phyloP scores from a whole-genome alignment of 2,888 invertebrate genomes.

The Deilephila porcellus region DNA sequence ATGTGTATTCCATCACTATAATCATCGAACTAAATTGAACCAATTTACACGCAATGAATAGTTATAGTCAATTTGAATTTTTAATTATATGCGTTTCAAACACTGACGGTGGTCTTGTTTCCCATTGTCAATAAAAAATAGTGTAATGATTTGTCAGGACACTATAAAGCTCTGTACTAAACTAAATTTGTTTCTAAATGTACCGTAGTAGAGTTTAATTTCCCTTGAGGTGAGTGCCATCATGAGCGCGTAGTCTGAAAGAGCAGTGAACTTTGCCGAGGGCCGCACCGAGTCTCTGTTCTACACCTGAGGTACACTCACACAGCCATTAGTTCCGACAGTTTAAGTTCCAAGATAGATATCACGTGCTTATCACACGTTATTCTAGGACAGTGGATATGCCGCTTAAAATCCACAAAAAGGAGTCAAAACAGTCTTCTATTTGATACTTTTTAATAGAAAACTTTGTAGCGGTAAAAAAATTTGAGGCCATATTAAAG shows the following conservation, averaged over 20 bases:
- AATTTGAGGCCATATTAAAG: slow-evolving; percentile 46
- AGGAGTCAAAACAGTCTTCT: not conserved
- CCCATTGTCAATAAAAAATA: slow-evolving; percentile 59
- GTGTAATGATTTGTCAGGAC: slow-evolving; percentile 62
- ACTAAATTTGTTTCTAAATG: slow-evolving; percentile 43
- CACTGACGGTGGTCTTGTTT: slow-evolving; percentile 61
- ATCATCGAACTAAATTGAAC: slow-evolving; percentile 1
- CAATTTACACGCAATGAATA: not conserved
- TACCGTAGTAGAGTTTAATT: slow-evolving; percentile 58
- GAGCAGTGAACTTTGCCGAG: slow-evolving; percentile 81
- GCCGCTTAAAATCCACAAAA: not conserved
- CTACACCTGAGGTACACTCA: slow-evolving; percentile 78
- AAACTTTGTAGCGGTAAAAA: slow-evolving; percentile 37
- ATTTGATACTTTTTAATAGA: not conserved
- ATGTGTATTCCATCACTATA: not conserved
- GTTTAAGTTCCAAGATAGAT: slow-evolving; percentile 69
- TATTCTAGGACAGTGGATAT: slow-evolving; percentile 27
- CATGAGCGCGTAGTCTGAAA: slow-evolving; percentile 58
- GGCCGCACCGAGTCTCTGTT: slow-evolving; percentile 65
- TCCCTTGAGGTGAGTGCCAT: slow-evolving; percentile 49
- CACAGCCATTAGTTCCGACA: slow-evolving; percentile 75
- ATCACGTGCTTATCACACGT: slow-evolving; percentile 63
- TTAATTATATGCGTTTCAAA: slow-evolving; percentile 44
- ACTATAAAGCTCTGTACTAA: slow-evolving; percentile 39
- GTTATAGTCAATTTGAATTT: not conserved